Evolutionary conservation across 53 echinoderm and acorn worm genomes (phyloP).

Genomic region (Hippasteria phrygiana): DNA sequence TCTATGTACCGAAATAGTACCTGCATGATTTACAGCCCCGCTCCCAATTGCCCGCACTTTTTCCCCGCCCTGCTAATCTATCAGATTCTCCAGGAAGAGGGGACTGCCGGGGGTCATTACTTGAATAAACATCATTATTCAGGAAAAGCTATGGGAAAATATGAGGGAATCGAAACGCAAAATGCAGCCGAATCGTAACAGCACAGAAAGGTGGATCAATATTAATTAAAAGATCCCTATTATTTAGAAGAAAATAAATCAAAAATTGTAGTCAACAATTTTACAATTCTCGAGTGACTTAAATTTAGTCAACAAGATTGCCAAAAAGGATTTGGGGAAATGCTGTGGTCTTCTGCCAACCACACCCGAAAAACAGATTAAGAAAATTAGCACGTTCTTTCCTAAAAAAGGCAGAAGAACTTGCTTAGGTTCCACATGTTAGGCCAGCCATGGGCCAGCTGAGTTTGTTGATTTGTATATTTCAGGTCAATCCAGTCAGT

Average conservation of each 20-base stretch:
- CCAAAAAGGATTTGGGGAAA: no score
- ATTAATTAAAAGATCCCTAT: not conserved
- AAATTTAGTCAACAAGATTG: no score
- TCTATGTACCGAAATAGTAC: not conserved
- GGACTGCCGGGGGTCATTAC: not conserved
- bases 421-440: no score
- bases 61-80: not conserved
- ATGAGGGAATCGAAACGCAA: not conserved
- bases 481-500: no score
- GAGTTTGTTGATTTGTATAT: no score
- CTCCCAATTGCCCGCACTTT: slow-evolving; percentile 9
- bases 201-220: not conserved
- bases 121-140: slow-evolving; percentile 37
- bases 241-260: not conserved
- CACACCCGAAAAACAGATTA: no score
- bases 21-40: slow-evolving; percentile 11
- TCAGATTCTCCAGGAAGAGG: not conserved
- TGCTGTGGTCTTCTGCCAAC: no score
- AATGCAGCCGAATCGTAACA: not conserved
- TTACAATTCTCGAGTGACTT: no score
- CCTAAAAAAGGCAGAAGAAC: no score
- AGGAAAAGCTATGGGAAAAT: not conserved
- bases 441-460: no score
- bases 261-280: no score
- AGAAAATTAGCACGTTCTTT: no score